Evolutionary conservation across 2,797 vertebrate genomes (phyloP), one percentile per base, ranked within the genome.

Genomic region (Sebastes melanostomus): DNA sequence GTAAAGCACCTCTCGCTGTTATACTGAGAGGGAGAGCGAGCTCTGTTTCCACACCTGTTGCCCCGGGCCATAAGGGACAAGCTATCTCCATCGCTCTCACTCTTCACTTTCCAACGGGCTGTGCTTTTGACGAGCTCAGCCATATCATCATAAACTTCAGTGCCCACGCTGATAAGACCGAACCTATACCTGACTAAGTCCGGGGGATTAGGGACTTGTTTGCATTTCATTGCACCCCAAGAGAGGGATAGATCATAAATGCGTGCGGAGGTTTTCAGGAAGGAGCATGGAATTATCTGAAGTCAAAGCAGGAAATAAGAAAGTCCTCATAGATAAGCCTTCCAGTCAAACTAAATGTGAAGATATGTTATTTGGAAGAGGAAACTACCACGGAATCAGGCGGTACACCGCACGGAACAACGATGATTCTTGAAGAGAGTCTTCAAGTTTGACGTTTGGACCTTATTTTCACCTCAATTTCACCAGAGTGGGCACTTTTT

Each of bases 11-110:
- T 94, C 92, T 94, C 63, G 84, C 94, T 93, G 92, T 92, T 90
- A 82, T 78, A 86, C 78, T 61, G 81, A 86, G 90, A 86, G 80
- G 59, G 79, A 83, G 87, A 73, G 82, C 67, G 63, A 77, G 88
- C 88, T 89, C 85, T 29, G 89, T 88, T 92, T 91, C 90, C 86
- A 90, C 95, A 96, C 94, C 95, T 96, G 95, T 96, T 91, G 89
- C 84, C 72, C 75, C 20, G 88, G 85, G 78, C 87, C 86, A 73
- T 63, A 16, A 83, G 88, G 86, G 91, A 91, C 80, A 58, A 61
- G 77, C 91, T 89, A 88, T 88, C 89, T 78, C 77, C 87, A 84
- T 77, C 62, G 50, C 83, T 72, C 85, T 87, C 88, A 66, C 81
- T 87, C 82, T 65, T 75, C 68, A 59, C 85, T 88, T 80, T 86